These are phyloP conservation scores for Lonchura striata DNA, from an alignment of 2,113 vertebrate species.

Conservation along the genomic window DNA sequence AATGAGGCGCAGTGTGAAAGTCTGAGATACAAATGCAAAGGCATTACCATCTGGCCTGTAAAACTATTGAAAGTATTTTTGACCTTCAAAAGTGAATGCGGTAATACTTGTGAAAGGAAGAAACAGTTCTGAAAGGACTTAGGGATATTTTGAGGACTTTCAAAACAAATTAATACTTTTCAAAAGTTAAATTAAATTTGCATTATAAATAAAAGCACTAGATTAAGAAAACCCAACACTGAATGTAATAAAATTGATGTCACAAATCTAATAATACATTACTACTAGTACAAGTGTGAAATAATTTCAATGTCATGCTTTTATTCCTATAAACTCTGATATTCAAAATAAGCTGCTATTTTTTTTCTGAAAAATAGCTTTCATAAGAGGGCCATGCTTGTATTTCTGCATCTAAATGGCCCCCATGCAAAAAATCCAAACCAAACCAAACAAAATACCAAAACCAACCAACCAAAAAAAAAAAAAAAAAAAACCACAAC, in stretches of 20 bases:
- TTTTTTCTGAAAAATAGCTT: neutral
- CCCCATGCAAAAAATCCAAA: neutral
- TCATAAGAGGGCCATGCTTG: neutral
- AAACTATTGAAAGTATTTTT: neutral
- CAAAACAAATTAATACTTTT: neutral
- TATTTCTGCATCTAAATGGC: neutral
- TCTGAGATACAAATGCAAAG: neutral
- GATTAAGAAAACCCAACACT: neutral
- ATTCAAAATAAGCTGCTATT: neutral
- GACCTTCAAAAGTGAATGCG: neutral
- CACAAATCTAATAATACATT: neutral
- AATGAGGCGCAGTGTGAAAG: constrained; percentile 2
- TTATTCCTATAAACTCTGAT: neutral
- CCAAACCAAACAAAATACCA: neutral
- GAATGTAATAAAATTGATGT: neutral
- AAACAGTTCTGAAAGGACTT: neutral
- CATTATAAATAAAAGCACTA: neutral
- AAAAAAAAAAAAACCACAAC: no score
- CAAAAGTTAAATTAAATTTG: neutral
- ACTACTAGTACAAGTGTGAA: accelerated
- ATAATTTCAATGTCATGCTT: neutral
- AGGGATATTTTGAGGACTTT: neutral
- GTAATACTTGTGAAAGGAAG: neutral
- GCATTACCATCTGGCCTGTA: constrained; percentile 22
- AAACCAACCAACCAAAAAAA: no score